Percentiles rank a stretch among this genome's conserved stretches.
Evolutionary conservation across 2,888 invertebrate genomes (phyloP).

Genomic region (Scaptomyza tumidula): DNA sequence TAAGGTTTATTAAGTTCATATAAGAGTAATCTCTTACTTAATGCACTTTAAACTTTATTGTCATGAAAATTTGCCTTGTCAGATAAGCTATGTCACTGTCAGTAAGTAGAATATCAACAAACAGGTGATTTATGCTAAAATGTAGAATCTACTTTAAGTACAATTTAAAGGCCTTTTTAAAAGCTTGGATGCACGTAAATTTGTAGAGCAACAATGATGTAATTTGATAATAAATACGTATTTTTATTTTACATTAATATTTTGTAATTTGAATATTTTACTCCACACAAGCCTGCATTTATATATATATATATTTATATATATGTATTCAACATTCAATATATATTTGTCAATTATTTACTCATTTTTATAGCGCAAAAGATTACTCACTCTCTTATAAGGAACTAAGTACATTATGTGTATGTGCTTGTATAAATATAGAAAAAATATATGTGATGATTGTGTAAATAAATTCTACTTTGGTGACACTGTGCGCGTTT

Average conservation of each 20-base stretch:
- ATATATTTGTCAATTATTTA: slow-evolving; percentile 5
- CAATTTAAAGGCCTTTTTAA: not conserved
- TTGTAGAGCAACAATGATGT: not conserved
- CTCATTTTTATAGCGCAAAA: slow-evolving; percentile 13
- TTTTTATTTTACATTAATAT: too few species aligned
- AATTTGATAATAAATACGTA: too few species aligned
- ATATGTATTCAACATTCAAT: not conserved
- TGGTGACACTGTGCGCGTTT: slow-evolving; percentile 39
- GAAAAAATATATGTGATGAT: slow-evolving; percentile 5
- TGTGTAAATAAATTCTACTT: slow-evolving; percentile 35
- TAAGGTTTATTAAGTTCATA: not conserved
- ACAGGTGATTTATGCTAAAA: not conserved
- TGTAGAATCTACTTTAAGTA: not conserved
- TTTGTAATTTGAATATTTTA: not conserved
- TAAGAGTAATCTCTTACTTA: not conserved
- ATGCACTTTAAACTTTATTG: slow-evolving; percentile 1
- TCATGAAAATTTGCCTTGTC: not conserved
- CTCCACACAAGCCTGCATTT: too few species aligned
- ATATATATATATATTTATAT: not conserved
- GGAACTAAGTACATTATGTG: slow-evolving; percentile 33
- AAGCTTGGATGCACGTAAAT: not conserved
- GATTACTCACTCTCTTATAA: slow-evolving; percentile 27
- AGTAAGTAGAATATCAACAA: too few species aligned
- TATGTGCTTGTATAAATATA: not conserved
- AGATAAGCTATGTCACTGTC: not conserved